Conservation (phyloP, 2,113 vertebrate species). For the Xiphorhynchus elegans region DNA sequence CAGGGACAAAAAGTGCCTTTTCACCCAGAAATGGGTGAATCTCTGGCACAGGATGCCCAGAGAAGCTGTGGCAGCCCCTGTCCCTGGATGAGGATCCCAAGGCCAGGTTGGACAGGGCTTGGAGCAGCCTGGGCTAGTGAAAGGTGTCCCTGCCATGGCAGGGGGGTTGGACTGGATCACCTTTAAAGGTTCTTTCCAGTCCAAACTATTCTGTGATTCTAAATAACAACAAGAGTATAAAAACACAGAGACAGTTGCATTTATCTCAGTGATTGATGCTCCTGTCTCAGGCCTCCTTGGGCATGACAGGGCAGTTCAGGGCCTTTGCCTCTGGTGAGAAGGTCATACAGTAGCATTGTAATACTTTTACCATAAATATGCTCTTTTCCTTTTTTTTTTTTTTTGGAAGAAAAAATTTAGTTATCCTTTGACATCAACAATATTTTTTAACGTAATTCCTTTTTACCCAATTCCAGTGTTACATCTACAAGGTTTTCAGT, state of each 20-base stretch:
- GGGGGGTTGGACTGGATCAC: neutral
- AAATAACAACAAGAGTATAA: neutral
- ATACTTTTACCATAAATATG: neutral
- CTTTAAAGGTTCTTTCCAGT: neutral
- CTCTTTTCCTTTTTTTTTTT: neutral
- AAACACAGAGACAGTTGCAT: neutral
- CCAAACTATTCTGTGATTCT: neutral
- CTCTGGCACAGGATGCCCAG: neutral
- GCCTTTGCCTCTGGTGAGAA: slow-evolving; percentile 19
- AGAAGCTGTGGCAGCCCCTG: neutral
- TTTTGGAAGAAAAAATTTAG: neutral
- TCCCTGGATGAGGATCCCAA: neutral
- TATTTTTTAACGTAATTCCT: neutral
- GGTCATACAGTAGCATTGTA: neutral
- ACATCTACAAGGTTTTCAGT: neutral
- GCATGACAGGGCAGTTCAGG: neutral
- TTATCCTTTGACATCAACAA: neutral
- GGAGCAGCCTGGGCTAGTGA: neutral
- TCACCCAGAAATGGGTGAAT: neutral
- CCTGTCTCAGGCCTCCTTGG: neutral
- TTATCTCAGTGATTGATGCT: neutral
- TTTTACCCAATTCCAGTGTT: neutral
- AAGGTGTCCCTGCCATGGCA: neutral
- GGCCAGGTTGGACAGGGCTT: rapidly evolving
- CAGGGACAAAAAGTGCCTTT: neutral